A percentile compares a stretch with the other conserved stretches of the same genome.
These are phyloP conservation scores for Coelinius sp. DNA, from an alignment of 2,888 invertebrate species.

Conservation along the genomic window DNA sequence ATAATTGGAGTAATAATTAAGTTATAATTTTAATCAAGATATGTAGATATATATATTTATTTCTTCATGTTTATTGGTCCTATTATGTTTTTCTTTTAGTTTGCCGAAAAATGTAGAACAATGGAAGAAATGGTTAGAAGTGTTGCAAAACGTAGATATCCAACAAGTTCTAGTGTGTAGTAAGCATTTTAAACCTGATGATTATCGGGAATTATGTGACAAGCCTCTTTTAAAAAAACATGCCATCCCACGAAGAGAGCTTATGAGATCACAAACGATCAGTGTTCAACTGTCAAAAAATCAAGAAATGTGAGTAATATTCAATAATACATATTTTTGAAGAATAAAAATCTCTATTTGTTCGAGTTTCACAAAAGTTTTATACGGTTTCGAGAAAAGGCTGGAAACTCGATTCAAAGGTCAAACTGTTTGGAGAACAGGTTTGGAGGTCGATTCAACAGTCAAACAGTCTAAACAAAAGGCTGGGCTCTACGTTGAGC, in stretches of 20 bases:
- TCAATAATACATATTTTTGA: neutral
- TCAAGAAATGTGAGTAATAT: neutral
- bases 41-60: neutral
- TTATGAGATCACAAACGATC: neutral
- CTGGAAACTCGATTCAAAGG: too few species aligned
- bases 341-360: too few species aligned
- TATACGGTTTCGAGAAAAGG: too few species aligned
- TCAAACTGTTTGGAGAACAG: too few species aligned
- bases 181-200: neutral
- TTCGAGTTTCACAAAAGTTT: too few species aligned
- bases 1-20: too few species aligned
- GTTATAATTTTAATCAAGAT: too few species aligned
- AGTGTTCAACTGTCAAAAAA: too few species aligned
- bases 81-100: neutral
- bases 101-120: neutral
- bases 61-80: neutral
- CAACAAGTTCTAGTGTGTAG: neutral
- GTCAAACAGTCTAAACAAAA: too few species aligned
- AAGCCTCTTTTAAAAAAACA: neutral
- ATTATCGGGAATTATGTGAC: neutral
- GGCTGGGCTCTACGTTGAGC: too few species aligned
- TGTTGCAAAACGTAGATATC: neutral
- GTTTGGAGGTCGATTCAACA: too few species aligned
- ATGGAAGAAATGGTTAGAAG: neutral
- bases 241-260: conserved; percentile 7